Percentiles rank a stretch among this genome's conserved stretches.
These are phyloP conservation scores for Lemur catta DNA, from an alignment of 2,797 vertebrate genomes.

Conservation along the genomic window DNA sequence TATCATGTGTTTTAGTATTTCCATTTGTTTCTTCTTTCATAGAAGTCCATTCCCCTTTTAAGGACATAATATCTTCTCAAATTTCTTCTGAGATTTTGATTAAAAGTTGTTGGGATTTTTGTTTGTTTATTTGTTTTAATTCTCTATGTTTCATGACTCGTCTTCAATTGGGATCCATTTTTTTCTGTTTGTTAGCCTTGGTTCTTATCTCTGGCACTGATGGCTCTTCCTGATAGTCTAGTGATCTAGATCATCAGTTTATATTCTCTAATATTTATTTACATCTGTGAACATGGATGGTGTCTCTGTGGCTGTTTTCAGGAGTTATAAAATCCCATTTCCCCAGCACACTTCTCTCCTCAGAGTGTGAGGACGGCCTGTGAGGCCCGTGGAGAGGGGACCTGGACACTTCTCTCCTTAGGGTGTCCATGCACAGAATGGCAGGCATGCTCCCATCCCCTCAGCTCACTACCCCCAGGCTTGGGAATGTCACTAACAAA, in stretches of 20 bases:
- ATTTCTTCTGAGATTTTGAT: background rate
- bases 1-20: background rate
- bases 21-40: background rate
- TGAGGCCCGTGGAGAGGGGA: background rate
- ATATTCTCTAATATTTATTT: background rate
- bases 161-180: background rate
- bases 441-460: background rate
- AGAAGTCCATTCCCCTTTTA: background rate
- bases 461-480: background rate
- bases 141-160: background rate
- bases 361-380: background rate
- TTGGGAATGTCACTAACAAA: background rate
- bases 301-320: background rate
- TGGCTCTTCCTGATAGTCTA: background rate
- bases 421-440: background rate
- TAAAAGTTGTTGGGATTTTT: background rate
- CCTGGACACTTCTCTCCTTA: background rate
- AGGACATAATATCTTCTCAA: background rate
- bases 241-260: background rate
- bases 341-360: background rate
- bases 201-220: background rate
- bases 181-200: background rate
- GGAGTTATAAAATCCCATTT: background rate
- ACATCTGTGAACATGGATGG: background rate
- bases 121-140: background rate